A percentile compares a stretch with the other conserved stretches of the same genome.
Conservation (phyloP, 2,113 vertebrate species). For the Odontesthes bonariensis region DNA sequence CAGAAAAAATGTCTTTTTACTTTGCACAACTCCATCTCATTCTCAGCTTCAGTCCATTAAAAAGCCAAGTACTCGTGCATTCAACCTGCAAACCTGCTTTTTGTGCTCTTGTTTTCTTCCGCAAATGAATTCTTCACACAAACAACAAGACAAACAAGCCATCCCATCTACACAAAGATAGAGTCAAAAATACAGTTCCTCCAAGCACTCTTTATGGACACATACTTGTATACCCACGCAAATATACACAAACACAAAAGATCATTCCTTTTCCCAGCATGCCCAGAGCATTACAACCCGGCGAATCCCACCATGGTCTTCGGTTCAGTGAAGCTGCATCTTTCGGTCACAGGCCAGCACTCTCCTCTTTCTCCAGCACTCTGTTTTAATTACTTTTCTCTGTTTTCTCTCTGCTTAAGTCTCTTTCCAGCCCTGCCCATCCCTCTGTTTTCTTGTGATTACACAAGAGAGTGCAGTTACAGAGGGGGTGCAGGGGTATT, state of each 20-base stretch:
- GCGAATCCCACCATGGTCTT: slow-evolving; percentile 54
- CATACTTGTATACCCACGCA: neutral
- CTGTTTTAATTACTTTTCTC: slow-evolving; percentile 75
- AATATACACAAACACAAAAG: slow-evolving; percentile 26
- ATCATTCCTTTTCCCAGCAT: slow-evolving; percentile 30
- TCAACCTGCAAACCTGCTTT: neutral
- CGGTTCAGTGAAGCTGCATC: slow-evolving; percentile 59
- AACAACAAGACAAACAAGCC: slow-evolving; percentile 7
- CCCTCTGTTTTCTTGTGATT: slow-evolving; percentile 64
- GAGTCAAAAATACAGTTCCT: slow-evolving; percentile 1
- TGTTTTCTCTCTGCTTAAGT: slow-evolving; percentile 39
- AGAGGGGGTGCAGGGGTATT: neutral
- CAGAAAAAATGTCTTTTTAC: neutral
- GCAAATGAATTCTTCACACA: neutral
- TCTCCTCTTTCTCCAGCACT: slow-evolving; percentile 53
- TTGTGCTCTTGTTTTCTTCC: slow-evolving; percentile 7
- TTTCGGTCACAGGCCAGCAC: slow-evolving; percentile 68
- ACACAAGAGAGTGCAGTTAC: slow-evolving; percentile 38
- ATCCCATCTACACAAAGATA: slow-evolving; percentile 8
- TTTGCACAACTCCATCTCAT: slow-evolving; percentile 8
- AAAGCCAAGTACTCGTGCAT: neutral
- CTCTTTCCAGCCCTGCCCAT: slow-evolving; percentile 36
- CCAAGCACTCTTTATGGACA: neutral
- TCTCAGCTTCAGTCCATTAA: neutral
- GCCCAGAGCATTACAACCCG: slow-evolving; percentile 44